Evolutionary conservation across 2,888 invertebrate genomes (phyloP).

Genomic region (Tenthredo distinguenda): DNA sequence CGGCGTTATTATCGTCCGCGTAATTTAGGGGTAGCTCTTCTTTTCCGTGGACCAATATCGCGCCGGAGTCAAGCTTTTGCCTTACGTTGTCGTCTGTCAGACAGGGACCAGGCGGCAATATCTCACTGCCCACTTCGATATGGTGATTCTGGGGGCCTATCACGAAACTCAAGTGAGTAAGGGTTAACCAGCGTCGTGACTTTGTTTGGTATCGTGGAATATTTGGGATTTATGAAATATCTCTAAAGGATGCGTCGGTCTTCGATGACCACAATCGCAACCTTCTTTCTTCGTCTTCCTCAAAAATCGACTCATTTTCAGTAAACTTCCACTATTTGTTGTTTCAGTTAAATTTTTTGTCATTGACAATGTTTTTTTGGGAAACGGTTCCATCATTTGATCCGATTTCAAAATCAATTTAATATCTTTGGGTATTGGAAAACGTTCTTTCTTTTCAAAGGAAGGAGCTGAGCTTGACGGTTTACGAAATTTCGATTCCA

Average conservation of each 20-base stretch:
- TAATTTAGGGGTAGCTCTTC: conserved; percentile 85
- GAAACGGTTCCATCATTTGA: background rate
- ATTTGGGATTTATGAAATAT: background rate
- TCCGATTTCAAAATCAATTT: background rate
- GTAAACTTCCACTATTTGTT: background rate
- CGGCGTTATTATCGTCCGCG: conserved; percentile 65
- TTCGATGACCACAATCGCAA: background rate
- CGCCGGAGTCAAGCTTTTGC: conserved; percentile 79
- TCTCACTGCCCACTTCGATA: conserved; percentile 76
- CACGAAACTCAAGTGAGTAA: conserved; percentile 58
- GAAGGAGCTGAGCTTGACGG: background rate
- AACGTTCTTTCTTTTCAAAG: conserved; percentile 58
- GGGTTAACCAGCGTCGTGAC: conserved; percentile 62
- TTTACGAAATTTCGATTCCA: conserved; percentile 13
- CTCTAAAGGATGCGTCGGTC: background rate
- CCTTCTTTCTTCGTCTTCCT: background rate
- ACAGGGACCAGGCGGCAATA: conserved; percentile 73
- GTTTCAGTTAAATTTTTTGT: background rate
- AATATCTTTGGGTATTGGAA: background rate
- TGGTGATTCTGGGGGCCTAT: conserved; percentile 68
- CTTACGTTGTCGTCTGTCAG: conserved; percentile 75
- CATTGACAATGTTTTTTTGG: background rate
- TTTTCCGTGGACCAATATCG: conserved; percentile 81
- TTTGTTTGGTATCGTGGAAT: conserved; percentile 64
- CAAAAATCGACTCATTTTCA: background rate